Base-by-base conservation (phyloP, 2,797 vertebrate species). In the Manis crassicaudata region DNA sequence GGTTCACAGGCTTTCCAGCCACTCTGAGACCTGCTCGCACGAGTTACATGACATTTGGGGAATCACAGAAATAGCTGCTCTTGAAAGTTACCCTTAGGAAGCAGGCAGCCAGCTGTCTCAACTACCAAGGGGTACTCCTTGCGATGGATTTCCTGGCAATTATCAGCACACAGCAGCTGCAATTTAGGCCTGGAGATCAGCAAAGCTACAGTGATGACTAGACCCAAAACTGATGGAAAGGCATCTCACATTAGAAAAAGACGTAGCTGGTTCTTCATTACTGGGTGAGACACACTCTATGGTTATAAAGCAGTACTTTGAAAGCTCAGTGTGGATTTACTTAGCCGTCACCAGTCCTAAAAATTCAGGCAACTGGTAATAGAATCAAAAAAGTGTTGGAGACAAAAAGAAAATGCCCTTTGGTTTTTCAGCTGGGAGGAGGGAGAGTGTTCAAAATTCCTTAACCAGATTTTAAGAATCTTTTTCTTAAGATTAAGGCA, bases 41-140 rank as follows among this genome's bases (percentile, higher is more conserved):
- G 9, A 37, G 3, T 1, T 3, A 18, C 2, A 4, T 0, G 5
- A 50, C n/a, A 27, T 43, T 13, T 18, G 62, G n/a, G 29, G 29
- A 43, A 25, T 7, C 1, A 4, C 16, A 7, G 52, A 25, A 52
- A 67, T 32, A 9, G 72, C 62, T 63, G 73, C 40, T 70, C 29
- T 54, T n/a, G 25, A n/a, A 52, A 68, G 50, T 13, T 20, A 13
- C 35, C 37, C 63, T 27, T 18, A 68, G 46, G 80, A 70, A 32
- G 32, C 0, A 18, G 73, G 27, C 0, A 35, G 23, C n/a, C 65
- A 32, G 21, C 14, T 20, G 35, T n/a, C 68, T 91, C 62, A 29
- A 2, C 40, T 43, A 35, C 25, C 17, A 1, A 20, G 62, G 50
- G 32, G 25, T 14, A 32, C 85, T 27, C 54, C 40, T 46, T 5